A percentile compares a stretch with the other conserved stretches of the same genome.
Evolutionary conservation across 2,888 invertebrate genomes (phyloP).

Genomic region (Chaetoderma sp.): DNA sequence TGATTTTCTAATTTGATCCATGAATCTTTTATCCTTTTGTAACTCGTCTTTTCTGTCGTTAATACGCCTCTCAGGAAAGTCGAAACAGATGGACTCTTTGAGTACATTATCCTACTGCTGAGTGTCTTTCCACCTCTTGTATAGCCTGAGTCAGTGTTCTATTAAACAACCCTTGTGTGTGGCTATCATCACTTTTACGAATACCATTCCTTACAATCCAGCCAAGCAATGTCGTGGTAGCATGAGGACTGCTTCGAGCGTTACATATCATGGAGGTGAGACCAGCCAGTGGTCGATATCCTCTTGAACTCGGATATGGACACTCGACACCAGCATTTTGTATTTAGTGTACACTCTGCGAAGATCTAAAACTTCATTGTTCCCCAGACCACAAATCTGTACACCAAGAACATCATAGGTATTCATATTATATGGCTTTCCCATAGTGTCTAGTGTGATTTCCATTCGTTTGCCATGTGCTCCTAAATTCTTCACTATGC

Average conservation of each 20-base stretch:
- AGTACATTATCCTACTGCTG: slow-evolving; percentile 1
- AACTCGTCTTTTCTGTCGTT: slow-evolving; percentile 26
- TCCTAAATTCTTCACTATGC: slow-evolving; percentile 3
- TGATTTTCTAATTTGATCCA: slow-evolving; percentile 12
- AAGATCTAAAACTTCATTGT: slow-evolving; percentile 13
- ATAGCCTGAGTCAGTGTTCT: background rate
- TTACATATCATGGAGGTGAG: slow-evolving; percentile 19
- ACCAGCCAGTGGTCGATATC: slow-evolving; percentile 25
- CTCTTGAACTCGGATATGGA: slow-evolving; percentile 23
- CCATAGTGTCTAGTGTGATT: slow-evolving; percentile 9
- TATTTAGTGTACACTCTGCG: slow-evolving; percentile 26
- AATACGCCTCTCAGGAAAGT: slow-evolving; percentile 26
- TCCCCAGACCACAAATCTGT: slow-evolving; percentile 16
- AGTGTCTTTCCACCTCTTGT: slow-evolving; percentile 7
- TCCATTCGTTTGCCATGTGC: background rate
- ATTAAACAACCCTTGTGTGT: background rate
- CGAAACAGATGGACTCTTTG: slow-evolving; percentile 20
- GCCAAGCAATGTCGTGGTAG: slow-evolving; percentile 15
- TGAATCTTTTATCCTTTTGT: slow-evolving; percentile 23
- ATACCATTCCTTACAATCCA: slow-evolving; percentile 25
- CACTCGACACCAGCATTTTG: slow-evolving; percentile 22
- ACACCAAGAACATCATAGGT: slow-evolving; percentile 3
- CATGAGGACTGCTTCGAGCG: slow-evolving; percentile 28
- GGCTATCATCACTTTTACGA: background rate
- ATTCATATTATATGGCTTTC: background rate